A percentile compares a stretch with the other conserved stretches of the same genome.
These are phyloP conservation scores for Pluvianellus socialis DNA, from an alignment of 2,113 vertebrate species.

Conservation along the genomic window DNA sequence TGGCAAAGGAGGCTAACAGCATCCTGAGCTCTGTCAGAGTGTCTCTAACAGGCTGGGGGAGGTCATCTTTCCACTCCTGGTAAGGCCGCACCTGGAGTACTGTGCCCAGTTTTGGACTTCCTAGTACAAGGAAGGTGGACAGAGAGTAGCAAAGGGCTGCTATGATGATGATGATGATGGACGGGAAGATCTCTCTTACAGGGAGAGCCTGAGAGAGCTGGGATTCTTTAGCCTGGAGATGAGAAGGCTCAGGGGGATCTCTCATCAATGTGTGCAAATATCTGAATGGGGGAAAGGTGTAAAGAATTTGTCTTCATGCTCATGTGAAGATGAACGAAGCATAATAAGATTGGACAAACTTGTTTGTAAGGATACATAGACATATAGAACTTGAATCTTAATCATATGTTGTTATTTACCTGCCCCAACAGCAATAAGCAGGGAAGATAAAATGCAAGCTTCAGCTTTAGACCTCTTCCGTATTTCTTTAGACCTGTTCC, in stretches of 20 bases:
- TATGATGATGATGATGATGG: background rate
- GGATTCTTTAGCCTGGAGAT: background rate
- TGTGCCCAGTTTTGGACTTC: background rate
- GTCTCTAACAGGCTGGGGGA: background rate
- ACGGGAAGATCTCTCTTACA: background rate
- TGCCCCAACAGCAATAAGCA: background rate
- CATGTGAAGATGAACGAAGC: background rate
- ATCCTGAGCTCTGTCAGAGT: background rate
- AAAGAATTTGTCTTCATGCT: background rate
- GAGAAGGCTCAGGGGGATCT: background rate
- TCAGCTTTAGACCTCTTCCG: background rate
- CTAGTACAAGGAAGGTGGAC: background rate
- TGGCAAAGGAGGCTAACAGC: background rate
- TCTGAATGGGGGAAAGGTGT: rapidly evolving
- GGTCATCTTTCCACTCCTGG: background rate
- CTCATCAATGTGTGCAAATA: background rate
- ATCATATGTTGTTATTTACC: background rate
- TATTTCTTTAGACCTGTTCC: background rate
- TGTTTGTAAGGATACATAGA: background rate
- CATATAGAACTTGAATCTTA: background rate
- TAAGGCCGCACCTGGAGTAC: background rate
- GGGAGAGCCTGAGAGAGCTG: background rate
- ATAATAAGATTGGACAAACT: background rate
- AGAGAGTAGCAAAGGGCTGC: background rate
- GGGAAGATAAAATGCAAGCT: background rate